Base-by-base conservation (phyloP, 2,888 invertebrate genomes). In the Steinernema hermaphroditum region DNA sequence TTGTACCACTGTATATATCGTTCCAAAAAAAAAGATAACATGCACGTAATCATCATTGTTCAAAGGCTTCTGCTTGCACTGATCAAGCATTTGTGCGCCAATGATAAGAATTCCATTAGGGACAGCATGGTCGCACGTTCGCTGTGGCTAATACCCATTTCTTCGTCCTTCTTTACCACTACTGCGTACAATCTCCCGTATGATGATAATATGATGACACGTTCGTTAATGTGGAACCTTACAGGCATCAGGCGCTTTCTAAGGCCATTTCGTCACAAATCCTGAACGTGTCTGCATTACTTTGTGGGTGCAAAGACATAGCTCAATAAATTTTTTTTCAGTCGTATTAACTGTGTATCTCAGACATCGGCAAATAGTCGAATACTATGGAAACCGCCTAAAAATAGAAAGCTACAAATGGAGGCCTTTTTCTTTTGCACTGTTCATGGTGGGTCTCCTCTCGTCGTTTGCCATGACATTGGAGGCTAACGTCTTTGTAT, bases 121-220 rank as follows among this genome's bases (percentile, higher is more conserved):
- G 54, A 24, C 54, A 27, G 27, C 54, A 68, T 68, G 68, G 68
- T 68, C n/a, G 37, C 34, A n/a, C 68, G 41, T 34, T n/a, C 34
- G 32, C 37, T 68, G 9, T 68, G 68, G 68, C 68, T 68, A 14
- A 34, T 68, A 32, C 68, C 68, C 34, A 37, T 68, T 37, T 32
- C 68, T 8, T 68, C 68, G 9, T 68, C 68, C 12, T 6, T 37
- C 19, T 24, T 32, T 34, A 37, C 68, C 32, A 37, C 34, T 16
- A 68, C 41, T 8, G 37, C 68, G 29, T 68, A 37, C 68, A 37
- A 37, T 22, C 68, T 68, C 34, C 41, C 68, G 41, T 68, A 6
- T 2, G 68, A 9, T 68, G 14, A n/a, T n/a, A n/a, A n/a, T 9
- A 50, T 50, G 8, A 8, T 16, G 50, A 9, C 12, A 19, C 49